phyloP scores from a whole-genome alignment of 1,140 invertebrate species.

The Cotesia chilonis region DNA sequence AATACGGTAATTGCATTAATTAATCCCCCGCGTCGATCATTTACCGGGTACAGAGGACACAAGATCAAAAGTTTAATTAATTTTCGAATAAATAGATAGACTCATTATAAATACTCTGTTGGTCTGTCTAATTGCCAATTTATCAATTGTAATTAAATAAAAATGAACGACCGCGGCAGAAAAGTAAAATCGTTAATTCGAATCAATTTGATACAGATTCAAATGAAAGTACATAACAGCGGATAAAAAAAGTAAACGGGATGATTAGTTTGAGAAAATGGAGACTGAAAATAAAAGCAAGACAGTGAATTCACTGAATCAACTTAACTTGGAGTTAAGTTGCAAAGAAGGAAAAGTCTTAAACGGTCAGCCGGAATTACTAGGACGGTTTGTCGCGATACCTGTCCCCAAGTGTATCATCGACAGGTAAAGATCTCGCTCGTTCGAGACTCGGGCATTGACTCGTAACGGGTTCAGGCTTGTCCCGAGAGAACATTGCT shows the following conservation, averaged over 20 bases:
- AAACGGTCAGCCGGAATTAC: neutral
- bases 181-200: no score
- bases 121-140: neutral
- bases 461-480: constrained; percentile 55
- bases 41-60: neutral
- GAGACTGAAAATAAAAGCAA: no score
- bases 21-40: neutral
- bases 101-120: constrained; percentile 16
- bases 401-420: constrained; percentile 25
- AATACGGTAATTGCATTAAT: constrained; percentile 24
- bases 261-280: constrained; percentile 17
- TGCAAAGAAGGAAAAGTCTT: neutral
- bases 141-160: neutral
- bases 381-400: constrained; percentile 1
- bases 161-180: no score
- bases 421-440: constrained; percentile 38
- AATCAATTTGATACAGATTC: neutral
- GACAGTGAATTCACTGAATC: no score
- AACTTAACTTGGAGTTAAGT: neutral
- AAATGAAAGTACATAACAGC: constrained; percentile 15
- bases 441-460: constrained; percentile 46
- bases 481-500: constrained; percentile 15
- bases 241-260: constrained; percentile 1
- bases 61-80: neutral
- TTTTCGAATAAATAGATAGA: neutral